Evolutionary conservation across 2,797 vertebrate genomes (phyloP).

Genomic region (Nyctalus aviator): DNA sequence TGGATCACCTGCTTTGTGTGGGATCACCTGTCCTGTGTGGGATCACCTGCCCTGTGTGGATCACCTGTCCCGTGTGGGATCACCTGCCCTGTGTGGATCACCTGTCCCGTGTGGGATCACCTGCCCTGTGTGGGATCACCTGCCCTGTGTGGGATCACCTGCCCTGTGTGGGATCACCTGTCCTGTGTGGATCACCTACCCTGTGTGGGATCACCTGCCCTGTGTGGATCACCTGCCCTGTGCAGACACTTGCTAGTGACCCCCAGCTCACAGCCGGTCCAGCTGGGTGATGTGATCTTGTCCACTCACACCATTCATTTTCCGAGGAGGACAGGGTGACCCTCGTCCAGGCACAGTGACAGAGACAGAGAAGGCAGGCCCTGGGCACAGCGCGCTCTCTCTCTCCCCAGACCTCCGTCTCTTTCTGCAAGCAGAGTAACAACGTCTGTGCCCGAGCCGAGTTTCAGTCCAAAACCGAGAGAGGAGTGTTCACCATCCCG

Average conservation of each 20-base stretch:
- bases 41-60: too few species aligned
- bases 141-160: too few species aligned
- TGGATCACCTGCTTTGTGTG: too few species aligned
- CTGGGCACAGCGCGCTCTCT: accelerated
- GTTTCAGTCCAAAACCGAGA: conserved; percentile 88
- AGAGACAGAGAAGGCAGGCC: background rate
- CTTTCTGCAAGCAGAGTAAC: conserved; percentile 81
- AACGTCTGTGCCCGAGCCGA: conserved; percentile 81
- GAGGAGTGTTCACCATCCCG: conserved; percentile 42
- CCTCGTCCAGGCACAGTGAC: background rate
- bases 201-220: too few species aligned
- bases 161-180: background rate
- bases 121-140: too few species aligned
- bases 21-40: too few species aligned
- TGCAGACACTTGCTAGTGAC: background rate
- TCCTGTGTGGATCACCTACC: background rate
- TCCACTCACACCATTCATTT: background rate
- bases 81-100: too few species aligned
- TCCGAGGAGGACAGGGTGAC: background rate
- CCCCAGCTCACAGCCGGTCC: background rate
- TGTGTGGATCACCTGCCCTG: too few species aligned
- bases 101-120: too few species aligned
- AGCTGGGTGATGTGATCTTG: background rate
- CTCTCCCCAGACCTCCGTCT: conserved; percentile 75
- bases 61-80: too few species aligned